Evolutionary conservation across 2,113 vertebrate species (phyloP).

Genomic region (Tetraodon nigroviridis): DNA sequence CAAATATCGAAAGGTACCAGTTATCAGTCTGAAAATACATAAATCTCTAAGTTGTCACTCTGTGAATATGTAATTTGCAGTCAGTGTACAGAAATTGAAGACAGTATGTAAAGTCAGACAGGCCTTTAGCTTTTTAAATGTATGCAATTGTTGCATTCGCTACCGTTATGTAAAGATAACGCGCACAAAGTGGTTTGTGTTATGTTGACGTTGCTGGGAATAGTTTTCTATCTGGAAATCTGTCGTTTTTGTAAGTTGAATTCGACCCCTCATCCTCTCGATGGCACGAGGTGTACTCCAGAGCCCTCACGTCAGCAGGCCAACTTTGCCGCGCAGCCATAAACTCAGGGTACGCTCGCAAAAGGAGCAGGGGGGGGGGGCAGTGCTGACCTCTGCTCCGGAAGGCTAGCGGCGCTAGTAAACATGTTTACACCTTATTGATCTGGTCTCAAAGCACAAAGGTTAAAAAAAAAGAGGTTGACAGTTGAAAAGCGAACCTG

Average conservation of each 20-base stretch:
- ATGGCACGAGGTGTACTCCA: constrained; percentile 2
- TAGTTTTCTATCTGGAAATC: not conserved
- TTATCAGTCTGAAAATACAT: too few species aligned
- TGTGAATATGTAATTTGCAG: too few species aligned
- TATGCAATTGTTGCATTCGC: not conserved
- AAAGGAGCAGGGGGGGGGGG: not conserved
- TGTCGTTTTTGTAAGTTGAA: constrained; percentile 6
- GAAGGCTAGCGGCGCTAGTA: constrained; percentile 22
- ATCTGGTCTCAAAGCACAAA: constrained; percentile 33
- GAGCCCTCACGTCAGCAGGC: constrained; percentile 2
- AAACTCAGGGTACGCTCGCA: constrained; percentile 54
- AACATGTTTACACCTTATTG: constrained; percentile 21
- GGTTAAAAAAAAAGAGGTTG: too few species aligned
- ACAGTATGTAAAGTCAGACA: not conserved
- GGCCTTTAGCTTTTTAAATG: not conserved
- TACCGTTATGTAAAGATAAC: not conserved
- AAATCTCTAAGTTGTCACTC: too few species aligned
- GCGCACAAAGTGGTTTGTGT: constrained; percentile 7
- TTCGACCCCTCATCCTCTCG: constrained; percentile 9
- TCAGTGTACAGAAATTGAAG: too few species aligned
- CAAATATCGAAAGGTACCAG: too few species aligned
- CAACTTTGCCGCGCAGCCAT: constrained; percentile 21
- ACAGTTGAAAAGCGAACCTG: too few species aligned
- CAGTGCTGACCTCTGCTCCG: constrained; percentile 11
- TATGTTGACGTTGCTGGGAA: constrained; percentile 8